Percentiles rank a stretch among this genome's conserved stretches.
These are phyloP conservation scores for Phymastichus coffea DNA, from an alignment of 1,140 invertebrate species.

Conservation along the genomic window DNA sequence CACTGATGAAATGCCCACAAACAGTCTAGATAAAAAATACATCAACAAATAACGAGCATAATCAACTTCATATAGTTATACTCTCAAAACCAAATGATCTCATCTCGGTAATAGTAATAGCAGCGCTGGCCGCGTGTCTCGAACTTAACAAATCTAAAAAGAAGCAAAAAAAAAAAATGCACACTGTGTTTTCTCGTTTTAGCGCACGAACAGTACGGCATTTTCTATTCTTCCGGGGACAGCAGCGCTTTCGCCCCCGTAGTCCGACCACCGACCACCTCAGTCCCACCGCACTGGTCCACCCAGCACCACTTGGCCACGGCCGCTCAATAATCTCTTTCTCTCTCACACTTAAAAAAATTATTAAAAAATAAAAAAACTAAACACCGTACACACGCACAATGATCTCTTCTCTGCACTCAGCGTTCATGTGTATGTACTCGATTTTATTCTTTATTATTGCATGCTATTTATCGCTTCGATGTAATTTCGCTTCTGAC, in stretches of 20 bases:
- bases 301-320: slow-evolving; percentile 60
- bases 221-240: slow-evolving; percentile 57
- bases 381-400: slow-evolving; percentile 42
- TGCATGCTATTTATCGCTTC: not conserved
- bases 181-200: slow-evolving; percentile 65
- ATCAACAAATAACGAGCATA: too few species aligned
- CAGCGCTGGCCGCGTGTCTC: too few species aligned
- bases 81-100: too few species aligned
- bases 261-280: slow-evolving; percentile 60
- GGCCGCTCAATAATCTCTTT: slow-evolving; percentile 59
- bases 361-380: slow-evolving; percentile 1
- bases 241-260: slow-evolving; percentile 65
- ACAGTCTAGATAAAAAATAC: too few species aligned
- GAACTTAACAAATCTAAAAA: too few species aligned
- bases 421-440: not conserved
- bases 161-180: too few species aligned
- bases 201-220: slow-evolving; percentile 60
- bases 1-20: too few species aligned
- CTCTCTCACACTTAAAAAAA: slow-evolving; percentile 27
- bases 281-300: slow-evolving; percentile 60
- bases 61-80: too few species aligned
- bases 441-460: not conserved
- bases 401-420: slow-evolving; percentile 28
- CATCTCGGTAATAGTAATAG: too few species aligned
- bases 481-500: too few species aligned